These are phyloP conservation scores for Heliconius nattereri DNA, from an alignment of 1,140 invertebrate species.

Conservation along the genomic window DNA sequence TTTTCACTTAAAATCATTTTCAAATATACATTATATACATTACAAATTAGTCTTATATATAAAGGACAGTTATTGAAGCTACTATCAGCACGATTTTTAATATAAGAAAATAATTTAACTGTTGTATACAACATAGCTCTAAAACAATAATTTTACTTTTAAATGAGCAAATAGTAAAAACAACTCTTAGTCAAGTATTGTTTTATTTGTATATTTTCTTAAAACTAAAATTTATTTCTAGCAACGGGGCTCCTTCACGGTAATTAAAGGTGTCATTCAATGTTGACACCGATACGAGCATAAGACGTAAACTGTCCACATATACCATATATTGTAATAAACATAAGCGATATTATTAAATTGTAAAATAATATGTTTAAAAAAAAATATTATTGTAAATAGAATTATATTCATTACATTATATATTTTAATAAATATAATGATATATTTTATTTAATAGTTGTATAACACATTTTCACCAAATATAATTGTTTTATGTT, in stretches of 20 bases:
- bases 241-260: conserved; percentile 46
- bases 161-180: not conserved
- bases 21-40: too few relatives aligned
- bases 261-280: conserved; percentile 52
- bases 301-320: conserved; percentile 19
- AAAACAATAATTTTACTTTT: not conserved
- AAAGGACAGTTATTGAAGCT: too few relatives aligned
- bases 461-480: too few relatives aligned
- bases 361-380: not conserved
- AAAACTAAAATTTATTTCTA: conserved; percentile 43
- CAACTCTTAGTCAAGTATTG: not conserved
- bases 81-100: too few relatives aligned
- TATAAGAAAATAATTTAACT: not conserved
- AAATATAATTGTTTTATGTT: too few relatives aligned
- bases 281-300: conserved; percentile 39
- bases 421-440: too few relatives aligned
- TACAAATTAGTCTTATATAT: too few relatives aligned
- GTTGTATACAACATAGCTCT: not conserved
- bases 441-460: too few relatives aligned
- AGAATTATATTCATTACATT: too few relatives aligned
- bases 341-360: not conserved
- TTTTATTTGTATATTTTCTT: conserved; percentile 17
- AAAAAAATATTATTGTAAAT: too few relatives aligned
- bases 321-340: not conserved
- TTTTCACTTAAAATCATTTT: too few relatives aligned